Evolutionary conservation across 1,140 invertebrate species (phyloP), one percentile per base, ranked within the genome.

Genomic region (Drosophila littoralis): DNA sequence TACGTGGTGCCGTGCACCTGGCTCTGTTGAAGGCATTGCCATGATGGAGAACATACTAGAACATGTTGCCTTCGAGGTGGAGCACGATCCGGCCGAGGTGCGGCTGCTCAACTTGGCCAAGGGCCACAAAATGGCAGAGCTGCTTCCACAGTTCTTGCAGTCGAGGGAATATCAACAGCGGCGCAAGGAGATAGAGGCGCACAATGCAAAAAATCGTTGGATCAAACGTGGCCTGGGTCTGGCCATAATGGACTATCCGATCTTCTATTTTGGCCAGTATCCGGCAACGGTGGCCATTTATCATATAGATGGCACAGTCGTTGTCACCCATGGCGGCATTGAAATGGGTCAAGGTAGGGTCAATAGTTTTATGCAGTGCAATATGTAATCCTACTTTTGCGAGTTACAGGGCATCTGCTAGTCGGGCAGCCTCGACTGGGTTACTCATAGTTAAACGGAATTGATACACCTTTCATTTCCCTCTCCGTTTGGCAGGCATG

Each of bases 1-100:
- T 55, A 95, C 95, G 0, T 96, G 93, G 81, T 93, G 91, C 52
- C 90, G 93, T 10, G 94, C 95, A 7, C 96, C 96, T 51, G 95
- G 95, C 32, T 93, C 94, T 0, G 92, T 94, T 2, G 96, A 97
- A 92, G 94, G 91, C 22, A 91, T 95, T 7, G 94, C 94, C n/a
- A 93, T 95, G 82, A 95, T 95, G 51, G 97, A 98, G 92, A 94
- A 93, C 48, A 94, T 98, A 10, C 95, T 98, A 93, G 97, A 98
- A 77, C 96, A 97, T 81, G 95, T 98, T 59, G 94, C 96, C 0
- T 94, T 94, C 58, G 93, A 91, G 45, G 78, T 96, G 2, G 93
- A 94, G 10, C 93, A 94, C 66, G 96, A 97, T 93, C 94, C 97
- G 0, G 71, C 95, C 1, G 94, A 96, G 45, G 94, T 97, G 0